A percentile compares a stretch with the other conserved stretches of the same genome.
phyloP scores from a whole-genome alignment of 2,113 vertebrate genomes.

The Patagioenas fasciata region DNA sequence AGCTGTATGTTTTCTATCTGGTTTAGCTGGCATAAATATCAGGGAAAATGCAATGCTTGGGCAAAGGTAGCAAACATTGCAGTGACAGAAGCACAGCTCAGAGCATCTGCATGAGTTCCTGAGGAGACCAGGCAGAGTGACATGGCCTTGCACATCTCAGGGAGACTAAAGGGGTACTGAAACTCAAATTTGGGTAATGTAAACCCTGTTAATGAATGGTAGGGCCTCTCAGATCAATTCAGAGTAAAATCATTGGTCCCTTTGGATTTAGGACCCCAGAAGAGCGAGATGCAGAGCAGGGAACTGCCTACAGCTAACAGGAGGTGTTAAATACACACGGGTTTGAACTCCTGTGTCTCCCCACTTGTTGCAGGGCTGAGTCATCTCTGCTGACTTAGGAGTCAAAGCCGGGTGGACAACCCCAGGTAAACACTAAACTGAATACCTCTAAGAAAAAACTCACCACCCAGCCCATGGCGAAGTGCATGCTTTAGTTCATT shows the following conservation, averaged over 20 bases:
- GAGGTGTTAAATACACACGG: fast-evolving
- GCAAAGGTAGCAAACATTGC: not conserved
- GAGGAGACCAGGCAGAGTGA: not conserved
- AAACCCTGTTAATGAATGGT: not conserved
- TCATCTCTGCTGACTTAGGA: not conserved
- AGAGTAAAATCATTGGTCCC: not conserved
- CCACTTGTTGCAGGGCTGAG: not conserved
- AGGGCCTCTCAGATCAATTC: not conserved
- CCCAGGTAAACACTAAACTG: not conserved
- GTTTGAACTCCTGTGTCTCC: not conserved
- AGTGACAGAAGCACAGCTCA: not conserved
- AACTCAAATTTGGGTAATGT: not conserved
- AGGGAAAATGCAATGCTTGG: not conserved
- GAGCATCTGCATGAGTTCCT: not conserved
- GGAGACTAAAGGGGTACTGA: not conserved
- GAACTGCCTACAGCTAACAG: not conserved
- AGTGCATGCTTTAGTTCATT: fast-evolving
- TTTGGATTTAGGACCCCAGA: not conserved
- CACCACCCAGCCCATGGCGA: not conserved
- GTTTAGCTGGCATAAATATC: not conserved
- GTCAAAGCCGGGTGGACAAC: not conserved
- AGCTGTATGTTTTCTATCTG: not conserved
- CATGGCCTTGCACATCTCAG: not conserved
- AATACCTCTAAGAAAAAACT: not conserved
- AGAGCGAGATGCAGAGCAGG: not conserved